Evolutionary conservation across 1,140 invertebrate genomes (phyloP).

Genomic region (Microplitis mediator): DNA sequence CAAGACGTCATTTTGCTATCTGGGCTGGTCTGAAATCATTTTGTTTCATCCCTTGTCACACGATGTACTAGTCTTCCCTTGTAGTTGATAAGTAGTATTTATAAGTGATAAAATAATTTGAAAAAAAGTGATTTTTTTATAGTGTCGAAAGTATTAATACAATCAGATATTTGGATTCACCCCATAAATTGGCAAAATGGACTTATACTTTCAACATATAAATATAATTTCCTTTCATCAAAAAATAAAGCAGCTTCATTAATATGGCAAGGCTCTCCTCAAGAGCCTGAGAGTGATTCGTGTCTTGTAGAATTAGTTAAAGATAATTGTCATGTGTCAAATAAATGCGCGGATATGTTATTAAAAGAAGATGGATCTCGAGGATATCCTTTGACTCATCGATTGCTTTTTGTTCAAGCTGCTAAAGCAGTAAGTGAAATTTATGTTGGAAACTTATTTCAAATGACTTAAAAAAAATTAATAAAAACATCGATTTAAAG

Average conservation of each 20-base stretch:
- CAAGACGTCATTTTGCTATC: too few relatives aligned
- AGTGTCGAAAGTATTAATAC: conserved; percentile 32
- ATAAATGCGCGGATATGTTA: conserved; percentile 39
- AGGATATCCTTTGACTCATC: conserved; percentile 55
- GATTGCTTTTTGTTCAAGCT: conserved; percentile 45
- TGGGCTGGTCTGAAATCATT: too few relatives aligned
- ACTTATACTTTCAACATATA: not conserved
- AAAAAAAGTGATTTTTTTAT: not conserved
- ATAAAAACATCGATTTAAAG: conserved; percentile 34
- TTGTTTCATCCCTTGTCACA: too few relatives aligned
- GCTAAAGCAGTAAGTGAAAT: conserved; percentile 40
- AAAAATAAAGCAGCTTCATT: conserved; percentile 12
- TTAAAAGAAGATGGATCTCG: conserved; percentile 33
- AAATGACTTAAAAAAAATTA: conserved; percentile 11
- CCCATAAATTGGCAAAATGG: conserved; percentile 37
- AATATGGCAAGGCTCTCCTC: conserved; percentile 45
- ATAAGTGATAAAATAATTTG: not conserved
- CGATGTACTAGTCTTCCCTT: too few relatives aligned
- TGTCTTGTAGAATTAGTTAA: conserved; percentile 42
- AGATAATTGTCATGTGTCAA: conserved; percentile 20
- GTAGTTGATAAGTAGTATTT: too few relatives aligned
- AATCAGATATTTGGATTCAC: conserved; percentile 40
- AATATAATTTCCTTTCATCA: conserved; percentile 11
- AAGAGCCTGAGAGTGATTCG: conserved; percentile 47
- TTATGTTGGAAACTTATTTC: not conserved